Evolutionary conservation across 1,140 invertebrate genomes (phyloP).

Genomic region (Octopus bimaculoides): DNA sequence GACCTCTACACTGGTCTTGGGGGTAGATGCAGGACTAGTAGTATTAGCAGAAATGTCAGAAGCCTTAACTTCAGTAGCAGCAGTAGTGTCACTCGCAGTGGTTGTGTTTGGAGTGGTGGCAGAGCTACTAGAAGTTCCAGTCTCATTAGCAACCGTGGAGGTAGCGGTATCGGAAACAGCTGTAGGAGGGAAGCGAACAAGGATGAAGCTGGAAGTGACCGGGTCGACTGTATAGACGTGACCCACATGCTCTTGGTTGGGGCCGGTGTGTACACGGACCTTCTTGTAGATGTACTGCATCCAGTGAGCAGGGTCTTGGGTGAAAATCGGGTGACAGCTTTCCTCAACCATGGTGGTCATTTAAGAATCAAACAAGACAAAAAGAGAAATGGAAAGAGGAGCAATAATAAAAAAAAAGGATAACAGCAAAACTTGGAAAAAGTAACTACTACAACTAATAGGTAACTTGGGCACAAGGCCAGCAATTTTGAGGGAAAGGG

Average conservation of each 20-base stretch:
- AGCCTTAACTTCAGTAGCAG: too few species aligned
- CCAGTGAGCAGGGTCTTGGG: conserved; percentile 49
- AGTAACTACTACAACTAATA: too few species aligned
- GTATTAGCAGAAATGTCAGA: too few species aligned
- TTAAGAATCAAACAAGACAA: background rate
- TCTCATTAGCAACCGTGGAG: background rate
- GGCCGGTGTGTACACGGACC: conserved; percentile 34
- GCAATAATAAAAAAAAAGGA: too few species aligned
- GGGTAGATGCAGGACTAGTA: too few species aligned
- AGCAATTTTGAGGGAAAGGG: too few species aligned
- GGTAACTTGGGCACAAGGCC: too few species aligned
- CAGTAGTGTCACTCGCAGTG: too few species aligned
- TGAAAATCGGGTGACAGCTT: conserved; percentile 46
- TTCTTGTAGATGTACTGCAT: conserved; percentile 48
- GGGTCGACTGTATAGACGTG: conserved; percentile 55
- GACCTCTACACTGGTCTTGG: too few species aligned
- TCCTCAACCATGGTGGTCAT: background rate
- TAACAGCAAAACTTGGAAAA: too few species aligned
- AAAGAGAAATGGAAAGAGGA: background rate
- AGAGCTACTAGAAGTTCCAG: too few species aligned
- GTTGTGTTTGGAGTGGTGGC: too few species aligned
- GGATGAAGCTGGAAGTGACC: conserved; percentile 47
- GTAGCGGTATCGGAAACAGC: background rate
- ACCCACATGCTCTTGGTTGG: conserved; percentile 40
- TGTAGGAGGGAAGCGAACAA: conserved; percentile 34